Conservation (phyloP, 2,113 vertebrate genomes). For the Murina feae region DNA sequence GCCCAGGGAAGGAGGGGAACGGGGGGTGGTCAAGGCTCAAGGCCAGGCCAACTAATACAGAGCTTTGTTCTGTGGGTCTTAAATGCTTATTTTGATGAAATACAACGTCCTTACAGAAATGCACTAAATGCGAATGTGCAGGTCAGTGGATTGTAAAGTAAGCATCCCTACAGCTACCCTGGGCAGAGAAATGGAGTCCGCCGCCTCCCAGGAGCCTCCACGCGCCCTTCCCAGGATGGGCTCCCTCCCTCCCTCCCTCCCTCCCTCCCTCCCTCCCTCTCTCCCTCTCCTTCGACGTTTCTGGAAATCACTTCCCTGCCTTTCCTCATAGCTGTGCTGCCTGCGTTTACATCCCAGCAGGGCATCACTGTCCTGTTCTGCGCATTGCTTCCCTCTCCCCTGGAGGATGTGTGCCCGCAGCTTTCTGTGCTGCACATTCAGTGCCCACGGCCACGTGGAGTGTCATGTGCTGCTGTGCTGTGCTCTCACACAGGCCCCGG, state of each 20-base stretch:
- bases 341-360: background rate
- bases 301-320: background rate
- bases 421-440: fast-evolving
- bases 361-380: fast-evolving
- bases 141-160: background rate
- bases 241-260: background rate
- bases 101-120: background rate
- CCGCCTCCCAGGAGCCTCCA: background rate
- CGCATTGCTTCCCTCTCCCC: fast-evolving
- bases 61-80: background rate
- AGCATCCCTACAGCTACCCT: background rate
- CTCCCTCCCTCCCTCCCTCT: background rate
- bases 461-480: fast-evolving
- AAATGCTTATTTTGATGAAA: background rate
- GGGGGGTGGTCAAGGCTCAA: background rate
- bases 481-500: fast-evolving
- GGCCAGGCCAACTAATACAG: background rate
- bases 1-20: background rate
- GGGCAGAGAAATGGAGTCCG: background rate
- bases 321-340: background rate
- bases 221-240: fast-evolving
- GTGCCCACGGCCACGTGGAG: fast-evolving
- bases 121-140: background rate
- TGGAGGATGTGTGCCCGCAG: fast-evolving
- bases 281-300: too few relatives aligned